These are phyloP conservation scores for Lasioglossum oenotherae DNA, from an alignment of 2,888 invertebrate genomes.

Conservation along the genomic window DNA sequence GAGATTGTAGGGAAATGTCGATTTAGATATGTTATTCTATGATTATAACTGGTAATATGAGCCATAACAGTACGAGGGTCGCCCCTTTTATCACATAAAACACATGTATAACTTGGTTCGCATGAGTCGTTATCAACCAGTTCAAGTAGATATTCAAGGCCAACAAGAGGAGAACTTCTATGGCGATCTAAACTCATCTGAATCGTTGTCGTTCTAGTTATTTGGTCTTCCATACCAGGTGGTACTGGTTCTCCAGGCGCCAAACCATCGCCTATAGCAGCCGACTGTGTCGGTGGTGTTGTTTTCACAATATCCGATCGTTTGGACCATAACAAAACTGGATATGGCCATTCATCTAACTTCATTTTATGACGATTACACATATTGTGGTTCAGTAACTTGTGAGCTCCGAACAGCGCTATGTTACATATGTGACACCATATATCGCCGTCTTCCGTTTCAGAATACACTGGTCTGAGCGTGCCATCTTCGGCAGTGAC, in stretches of 20 bases:
- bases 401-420: conserved; percentile 82
- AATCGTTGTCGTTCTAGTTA: conserved; percentile 84
- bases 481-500: conserved; percentile 83
- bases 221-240: conserved; percentile 89
- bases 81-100: conserved; percentile 92
- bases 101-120: conserved; percentile 91
- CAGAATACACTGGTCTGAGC: conserved; percentile 82
- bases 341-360: conserved; percentile 83
- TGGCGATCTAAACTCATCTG: conserved; percentile 86
- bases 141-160: conserved; percentile 93
- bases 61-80: conserved; percentile 92
- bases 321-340: conserved; percentile 82
- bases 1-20: conserved; percentile 87
- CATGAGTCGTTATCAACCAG: conserved; percentile 88
- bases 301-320: conserved; percentile 77
- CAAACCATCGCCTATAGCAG: conserved; percentile 76
- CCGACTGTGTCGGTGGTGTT: conserved; percentile 64
- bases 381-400: conserved; percentile 81
- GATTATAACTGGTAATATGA: conserved; percentile 92
- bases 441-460: conserved; percentile 82
- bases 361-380: conserved; percentile 83
- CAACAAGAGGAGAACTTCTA: conserved; percentile 86
- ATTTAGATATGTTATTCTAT: conserved; percentile 90
- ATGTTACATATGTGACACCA: conserved; percentile 84
- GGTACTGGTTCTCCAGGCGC: conserved; percentile 90